These are phyloP conservation scores for Prietella phreatophila DNA, from an alignment of 2,113 vertebrate species.

Conservation along the genomic window DNA sequence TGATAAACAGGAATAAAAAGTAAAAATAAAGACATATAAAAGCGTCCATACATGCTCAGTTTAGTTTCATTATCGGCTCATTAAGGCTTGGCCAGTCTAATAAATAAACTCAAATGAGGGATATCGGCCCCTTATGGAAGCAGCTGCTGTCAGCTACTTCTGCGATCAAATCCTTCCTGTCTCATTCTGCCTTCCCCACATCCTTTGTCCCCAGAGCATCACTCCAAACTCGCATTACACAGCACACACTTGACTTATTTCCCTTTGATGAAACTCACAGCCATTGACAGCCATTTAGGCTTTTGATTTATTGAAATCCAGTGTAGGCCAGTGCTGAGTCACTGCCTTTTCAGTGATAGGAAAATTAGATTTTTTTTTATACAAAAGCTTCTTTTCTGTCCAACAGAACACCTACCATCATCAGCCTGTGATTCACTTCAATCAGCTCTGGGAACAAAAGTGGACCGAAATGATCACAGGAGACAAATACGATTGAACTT, in stretches of 20 bases:
- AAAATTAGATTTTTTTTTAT: conserved; percentile 28
- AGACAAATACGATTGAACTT: neutral
- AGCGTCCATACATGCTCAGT: conserved; percentile 36
- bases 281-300: conserved; percentile 40
- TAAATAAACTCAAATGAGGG: conserved; percentile 48
- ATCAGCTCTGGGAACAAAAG: neutral
- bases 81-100: conserved; percentile 44
- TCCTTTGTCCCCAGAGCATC: conserved; percentile 11
- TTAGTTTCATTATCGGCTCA: conserved; percentile 47
- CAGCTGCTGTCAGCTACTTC: conserved; percentile 21
- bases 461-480: conserved; percentile 3
- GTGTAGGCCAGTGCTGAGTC: conserved; percentile 42
- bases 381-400: conserved; percentile 23
- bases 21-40: conserved; percentile 39
- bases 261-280: conserved; percentile 37
- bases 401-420: conserved; percentile 32
- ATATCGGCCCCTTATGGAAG: conserved; percentile 9
- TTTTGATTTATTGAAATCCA: conserved; percentile 53
- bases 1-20: neutral
- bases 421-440: conserved; percentile 38
- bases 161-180: conserved; percentile 31
- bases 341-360: conserved; percentile 40
- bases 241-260: conserved; percentile 44
- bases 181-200: neutral
- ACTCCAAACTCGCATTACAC: conserved; percentile 31